Base-by-base conservation (phyloP, 2,113 vertebrate species). In the Chascanopsetta lugubris region DNA sequence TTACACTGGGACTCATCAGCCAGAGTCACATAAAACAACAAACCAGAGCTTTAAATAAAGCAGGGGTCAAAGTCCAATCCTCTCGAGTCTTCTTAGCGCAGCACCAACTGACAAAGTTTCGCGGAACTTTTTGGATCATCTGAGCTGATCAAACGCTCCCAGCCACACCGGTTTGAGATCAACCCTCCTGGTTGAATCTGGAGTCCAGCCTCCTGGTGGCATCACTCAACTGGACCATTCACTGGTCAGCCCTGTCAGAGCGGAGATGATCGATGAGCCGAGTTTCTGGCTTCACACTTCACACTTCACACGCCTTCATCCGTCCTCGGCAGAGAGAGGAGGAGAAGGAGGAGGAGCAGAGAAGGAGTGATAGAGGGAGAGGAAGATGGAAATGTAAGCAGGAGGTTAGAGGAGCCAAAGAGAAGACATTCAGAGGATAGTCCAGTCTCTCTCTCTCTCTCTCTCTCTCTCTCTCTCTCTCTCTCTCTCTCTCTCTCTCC, bases 211-310 rank as follows among this genome's bases (percentile, higher is more conserved):
- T 46, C 45, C 45, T 46, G 62, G 50, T 49, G 77, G 59, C 64
- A 83, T 85, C 70, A 58, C 50, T 86, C 80, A n/a, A 77, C 61
- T 13, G 40, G 72, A n/a, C 56, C 53, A 38, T 53, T 80, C 42
- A 20, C 50, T 21, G 57, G 69, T 69, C 73, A 53, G 61, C 42
- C 21, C 26, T 83, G 83, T 72, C 79, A 75, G 51, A 30, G 56
- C 64, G 36, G 49, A 51, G 0, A 45, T 84, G 84, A 88, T 83
- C 10, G 72, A 89, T 89, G 72, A 54, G 30, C 48, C 2, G 67
- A 56, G 29, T 70, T 73, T 71, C 75, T 87, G 84, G 85, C 84
- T 77, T 51, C 59, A 34, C 51, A 34, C 61, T 77, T n/a, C n/a
- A n/a, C n/a, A n/a, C n/a, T n/a, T n/a, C n/a, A n/a, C n/a, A n/a